Conservation (phyloP, 2,797 vertebrate species). For the Triplophysa bombifrons region DNA sequence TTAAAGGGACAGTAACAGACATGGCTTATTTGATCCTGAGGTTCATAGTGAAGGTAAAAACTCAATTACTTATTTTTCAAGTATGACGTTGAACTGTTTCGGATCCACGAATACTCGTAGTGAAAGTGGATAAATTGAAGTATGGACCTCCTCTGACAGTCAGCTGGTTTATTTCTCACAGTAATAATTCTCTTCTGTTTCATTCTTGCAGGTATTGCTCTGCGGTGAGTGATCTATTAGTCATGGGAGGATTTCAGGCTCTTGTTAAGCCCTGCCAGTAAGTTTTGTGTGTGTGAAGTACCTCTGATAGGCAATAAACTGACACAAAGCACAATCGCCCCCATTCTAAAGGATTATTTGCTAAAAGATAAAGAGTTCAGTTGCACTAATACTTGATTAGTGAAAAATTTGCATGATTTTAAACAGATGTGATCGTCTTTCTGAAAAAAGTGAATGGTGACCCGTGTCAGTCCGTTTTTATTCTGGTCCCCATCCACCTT, state of each 20-base stretch:
- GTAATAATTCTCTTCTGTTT: not conserved
- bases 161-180: too few relatives aligned
- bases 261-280: conserved; percentile 92
- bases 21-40: not conserved
- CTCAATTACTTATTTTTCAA: too few relatives aligned
- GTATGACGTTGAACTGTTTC: too few relatives aligned
- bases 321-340: not conserved
- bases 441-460: too few relatives aligned
- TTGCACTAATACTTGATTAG: not conserved
- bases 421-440: too few relatives aligned
- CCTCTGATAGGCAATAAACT: not conserved
- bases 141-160: too few relatives aligned
- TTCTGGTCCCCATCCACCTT: too few relatives aligned
- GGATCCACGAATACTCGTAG: too few relatives aligned
- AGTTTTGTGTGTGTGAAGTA: conserved; percentile 64
- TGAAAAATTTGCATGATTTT: not conserved
- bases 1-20: not conserved
- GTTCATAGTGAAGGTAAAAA: not conserved
- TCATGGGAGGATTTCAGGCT: conserved; percentile 89
- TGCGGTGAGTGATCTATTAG: conserved; percentile 87
- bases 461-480: too few relatives aligned
- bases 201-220: conserved; percentile 81
- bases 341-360: not conserved
- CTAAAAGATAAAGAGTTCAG: not conserved
- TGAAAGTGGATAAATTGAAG: too few relatives aligned